phyloP scores from a whole-genome alignment of 1,140 invertebrate species.

The Aphaenogaster ashmeadi region DNA sequence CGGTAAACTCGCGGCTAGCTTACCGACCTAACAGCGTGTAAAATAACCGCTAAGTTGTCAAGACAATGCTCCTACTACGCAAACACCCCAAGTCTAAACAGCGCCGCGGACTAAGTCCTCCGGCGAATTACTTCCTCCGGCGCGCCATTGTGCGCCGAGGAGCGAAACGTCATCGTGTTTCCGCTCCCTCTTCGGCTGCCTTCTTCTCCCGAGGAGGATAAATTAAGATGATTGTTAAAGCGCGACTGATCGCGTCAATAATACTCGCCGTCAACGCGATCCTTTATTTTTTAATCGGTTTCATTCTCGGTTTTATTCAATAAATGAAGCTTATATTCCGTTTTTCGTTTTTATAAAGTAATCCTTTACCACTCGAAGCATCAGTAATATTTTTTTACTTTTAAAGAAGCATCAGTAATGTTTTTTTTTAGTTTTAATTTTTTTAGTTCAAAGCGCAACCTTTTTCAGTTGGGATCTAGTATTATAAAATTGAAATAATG shows the following conservation, averaged over 20 bases:
- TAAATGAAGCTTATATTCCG: not conserved
- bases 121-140: conserved; percentile 77
- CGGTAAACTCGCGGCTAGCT: conserved; percentile 85
- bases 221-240: conserved; percentile 17
- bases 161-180: conserved; percentile 62
- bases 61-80: conserved; percentile 82
- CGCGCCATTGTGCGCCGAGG: conserved; percentile 71
- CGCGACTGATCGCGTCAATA: not conserved
- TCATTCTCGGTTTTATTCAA: not conserved
- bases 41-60: conserved; percentile 88
- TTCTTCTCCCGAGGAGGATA: conserved; percentile 1
- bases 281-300: not conserved
- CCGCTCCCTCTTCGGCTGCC: conserved; percentile 1
- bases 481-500: conserved; percentile 3
- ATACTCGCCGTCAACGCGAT: not conserved
- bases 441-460: not conserved
- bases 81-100: conserved; percentile 75
- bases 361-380: not conserved
- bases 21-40: conserved; percentile 87
- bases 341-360: not conserved
- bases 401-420: not conserved
- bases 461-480: not conserved
- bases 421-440: too few species aligned
- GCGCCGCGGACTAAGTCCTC: conserved; percentile 69
- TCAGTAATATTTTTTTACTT: not conserved